Percentiles rank a stretch among this genome's conserved stretches.
Conservation (phyloP, 1,140 invertebrate species). For the Bombus confusus region DNA sequence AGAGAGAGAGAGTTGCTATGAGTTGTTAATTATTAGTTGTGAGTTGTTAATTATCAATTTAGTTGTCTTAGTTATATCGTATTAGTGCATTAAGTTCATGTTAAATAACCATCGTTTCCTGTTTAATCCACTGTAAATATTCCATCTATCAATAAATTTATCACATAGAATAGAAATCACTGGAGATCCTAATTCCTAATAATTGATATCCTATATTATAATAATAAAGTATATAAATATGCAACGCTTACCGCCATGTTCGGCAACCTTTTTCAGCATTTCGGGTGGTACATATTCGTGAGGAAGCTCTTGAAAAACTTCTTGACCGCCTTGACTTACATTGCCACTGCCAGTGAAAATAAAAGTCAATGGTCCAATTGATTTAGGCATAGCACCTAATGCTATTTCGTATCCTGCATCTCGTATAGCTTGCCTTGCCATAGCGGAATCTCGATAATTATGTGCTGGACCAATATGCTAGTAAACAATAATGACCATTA, state of each 20-base stretch:
- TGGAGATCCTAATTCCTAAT: too few relatives aligned
- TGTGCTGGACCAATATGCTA: constrained; percentile 98
- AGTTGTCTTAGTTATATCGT: too few relatives aligned
- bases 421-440: constrained; percentile 97
- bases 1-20: too few relatives aligned
- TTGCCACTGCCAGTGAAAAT: constrained; percentile 98
- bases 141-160: too few relatives aligned
- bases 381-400: constrained; percentile 98
- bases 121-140: too few relatives aligned
- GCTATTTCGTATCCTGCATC: constrained; percentile 99
- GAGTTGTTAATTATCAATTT: too few relatives aligned
- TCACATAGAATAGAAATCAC: too few relatives aligned
- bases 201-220: too few relatives aligned
- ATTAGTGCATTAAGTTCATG: too few relatives aligned
- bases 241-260: constrained; percentile 92
- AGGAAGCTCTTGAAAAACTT: constrained; percentile 98
- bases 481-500: constrained; percentile 45
- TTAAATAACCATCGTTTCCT: too few relatives aligned
- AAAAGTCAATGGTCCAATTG: constrained; percentile 98
- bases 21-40: too few relatives aligned
- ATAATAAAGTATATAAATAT: neutral
- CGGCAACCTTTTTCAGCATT: constrained; percentile 96
- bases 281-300: constrained; percentile 98
- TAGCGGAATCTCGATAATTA: constrained; percentile 98
- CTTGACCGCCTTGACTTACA: constrained; percentile 95